These are phyloP conservation scores for Craniophora ligustri DNA, from an alignment of 2,888 invertebrate genomes.

Conservation along the genomic window DNA sequence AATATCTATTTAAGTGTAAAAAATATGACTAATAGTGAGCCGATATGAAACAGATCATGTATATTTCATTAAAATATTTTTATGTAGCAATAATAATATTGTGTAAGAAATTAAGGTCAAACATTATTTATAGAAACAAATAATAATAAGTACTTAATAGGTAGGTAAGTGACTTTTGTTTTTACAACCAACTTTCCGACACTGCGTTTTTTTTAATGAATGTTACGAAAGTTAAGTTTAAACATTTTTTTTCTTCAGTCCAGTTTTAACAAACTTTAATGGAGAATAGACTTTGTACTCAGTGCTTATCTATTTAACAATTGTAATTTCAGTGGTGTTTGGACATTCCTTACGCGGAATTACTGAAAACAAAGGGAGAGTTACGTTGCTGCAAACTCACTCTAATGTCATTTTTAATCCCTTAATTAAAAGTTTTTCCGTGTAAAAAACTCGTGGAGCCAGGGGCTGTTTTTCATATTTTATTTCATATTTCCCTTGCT, in stretches of 20 bases:
- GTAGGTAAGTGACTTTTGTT: slow-evolving; percentile 35
- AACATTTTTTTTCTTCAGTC: slow-evolving; percentile 48
- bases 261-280: slow-evolving; percentile 61
- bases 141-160: slow-evolving; percentile 30
- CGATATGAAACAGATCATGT: too few species aligned
- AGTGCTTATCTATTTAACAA: slow-evolving; percentile 66
- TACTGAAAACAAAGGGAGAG: slow-evolving; percentile 75
- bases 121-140: slow-evolving; percentile 17
- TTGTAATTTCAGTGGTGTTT: slow-evolving; percentile 56
- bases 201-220: slow-evolving; percentile 34
- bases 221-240: slow-evolving; percentile 32
- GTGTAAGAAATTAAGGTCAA: slow-evolving; percentile 7
- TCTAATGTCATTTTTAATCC: slow-evolving; percentile 88
- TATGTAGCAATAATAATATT: neutral
- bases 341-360: slow-evolving; percentile 66
- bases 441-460: slow-evolving; percentile 75
- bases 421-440: slow-evolving; percentile 86
- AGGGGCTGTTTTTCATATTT: slow-evolving; percentile 84
- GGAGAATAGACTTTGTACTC: slow-evolving; percentile 55
- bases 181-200: slow-evolving; percentile 23
- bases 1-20: too few species aligned
- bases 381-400: slow-evolving; percentile 81
- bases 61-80: too few species aligned
- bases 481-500: slow-evolving; percentile 85
- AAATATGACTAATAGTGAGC: too few species aligned